Evolutionary conservation across 2,113 vertebrate genomes (phyloP).

Genomic region (Otocyon megalotis): DNA sequence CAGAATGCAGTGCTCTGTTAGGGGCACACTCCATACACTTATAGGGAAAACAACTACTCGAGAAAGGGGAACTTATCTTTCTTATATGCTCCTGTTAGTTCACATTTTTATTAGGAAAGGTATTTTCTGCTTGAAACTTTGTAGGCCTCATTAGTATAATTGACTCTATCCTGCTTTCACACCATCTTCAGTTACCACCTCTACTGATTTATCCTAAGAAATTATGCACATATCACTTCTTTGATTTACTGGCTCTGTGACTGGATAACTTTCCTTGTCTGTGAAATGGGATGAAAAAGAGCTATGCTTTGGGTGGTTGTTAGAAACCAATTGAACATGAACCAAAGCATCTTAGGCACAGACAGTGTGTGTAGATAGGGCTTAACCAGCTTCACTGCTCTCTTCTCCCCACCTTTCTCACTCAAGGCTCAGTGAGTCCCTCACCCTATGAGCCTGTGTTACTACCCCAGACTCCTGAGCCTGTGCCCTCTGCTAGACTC

Average conservation of each 20-base stretch:
- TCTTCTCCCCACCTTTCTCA: not conserved
- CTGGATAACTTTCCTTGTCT: not conserved
- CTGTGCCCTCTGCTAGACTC: not conserved
- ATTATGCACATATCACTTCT: not conserved
- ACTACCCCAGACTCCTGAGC: not conserved
- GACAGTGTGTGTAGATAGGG: rapidly evolving
- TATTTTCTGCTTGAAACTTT: not conserved
- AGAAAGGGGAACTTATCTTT: not conserved
- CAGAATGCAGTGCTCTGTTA: not conserved
- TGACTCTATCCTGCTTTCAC: not conserved
- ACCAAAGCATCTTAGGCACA: not conserved
- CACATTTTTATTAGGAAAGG: not conserved
- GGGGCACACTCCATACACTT: not conserved
- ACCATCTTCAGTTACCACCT: not conserved
- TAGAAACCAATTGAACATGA: not conserved
- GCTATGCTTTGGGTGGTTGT: not conserved
- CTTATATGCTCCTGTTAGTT: not conserved
- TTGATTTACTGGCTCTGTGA: rapidly evolving
- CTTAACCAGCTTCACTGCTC: too few species aligned
- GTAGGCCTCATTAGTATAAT: not conserved
- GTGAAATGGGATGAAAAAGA: not conserved
- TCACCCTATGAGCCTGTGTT: too few species aligned
- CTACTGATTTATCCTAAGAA: not conserved
- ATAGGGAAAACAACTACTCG: not conserved
- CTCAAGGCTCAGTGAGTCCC: not conserved